phyloP scores from a whole-genome alignment of 2,797 vertebrate genomes.

The Netta rufina region DNA sequence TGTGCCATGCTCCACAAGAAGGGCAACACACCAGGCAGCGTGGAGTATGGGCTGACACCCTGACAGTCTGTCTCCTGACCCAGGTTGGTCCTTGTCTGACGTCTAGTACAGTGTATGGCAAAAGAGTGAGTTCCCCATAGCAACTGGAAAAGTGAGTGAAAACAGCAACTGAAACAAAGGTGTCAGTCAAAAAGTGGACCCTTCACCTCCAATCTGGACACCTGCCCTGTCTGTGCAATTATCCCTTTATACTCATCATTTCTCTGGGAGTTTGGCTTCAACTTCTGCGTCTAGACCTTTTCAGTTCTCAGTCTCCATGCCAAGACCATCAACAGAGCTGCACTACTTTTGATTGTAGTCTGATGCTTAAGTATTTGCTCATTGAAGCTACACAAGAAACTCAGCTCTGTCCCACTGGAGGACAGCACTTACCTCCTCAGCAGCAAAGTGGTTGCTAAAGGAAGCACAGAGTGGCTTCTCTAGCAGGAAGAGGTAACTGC shows the following conservation, averaged over 20 bases:
- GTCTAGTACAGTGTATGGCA: not conserved
- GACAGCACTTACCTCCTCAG: not conserved
- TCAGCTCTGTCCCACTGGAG: not conserved
- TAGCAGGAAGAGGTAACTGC: not conserved
- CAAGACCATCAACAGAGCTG: not conserved
- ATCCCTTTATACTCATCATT: not conserved
- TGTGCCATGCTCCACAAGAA: rapidly evolving
- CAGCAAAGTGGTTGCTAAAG: not conserved
- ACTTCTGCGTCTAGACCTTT: not conserved
- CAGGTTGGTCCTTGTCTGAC: not conserved
- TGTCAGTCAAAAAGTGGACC: not conserved
- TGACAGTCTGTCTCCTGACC: not conserved
- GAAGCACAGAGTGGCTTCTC: not conserved
- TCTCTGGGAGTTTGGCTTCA: not conserved
- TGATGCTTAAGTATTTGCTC: not conserved
- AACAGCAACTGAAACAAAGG: not conserved
- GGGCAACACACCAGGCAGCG: not conserved
- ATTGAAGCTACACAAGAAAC: not conserved
- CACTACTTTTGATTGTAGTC: not conserved
- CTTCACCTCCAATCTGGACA: not conserved
- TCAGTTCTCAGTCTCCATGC: not conserved
- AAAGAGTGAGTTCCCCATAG: not conserved
- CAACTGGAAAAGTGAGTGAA: not conserved
- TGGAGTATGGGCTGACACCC: not conserved
- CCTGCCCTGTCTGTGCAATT: not conserved